A percentile compares a stretch with the other conserved stretches of the same genome.
These are phyloP conservation scores for Agapornis roseicollis DNA, from an alignment of 2,113 vertebrate species.

Conservation along the genomic window DNA sequence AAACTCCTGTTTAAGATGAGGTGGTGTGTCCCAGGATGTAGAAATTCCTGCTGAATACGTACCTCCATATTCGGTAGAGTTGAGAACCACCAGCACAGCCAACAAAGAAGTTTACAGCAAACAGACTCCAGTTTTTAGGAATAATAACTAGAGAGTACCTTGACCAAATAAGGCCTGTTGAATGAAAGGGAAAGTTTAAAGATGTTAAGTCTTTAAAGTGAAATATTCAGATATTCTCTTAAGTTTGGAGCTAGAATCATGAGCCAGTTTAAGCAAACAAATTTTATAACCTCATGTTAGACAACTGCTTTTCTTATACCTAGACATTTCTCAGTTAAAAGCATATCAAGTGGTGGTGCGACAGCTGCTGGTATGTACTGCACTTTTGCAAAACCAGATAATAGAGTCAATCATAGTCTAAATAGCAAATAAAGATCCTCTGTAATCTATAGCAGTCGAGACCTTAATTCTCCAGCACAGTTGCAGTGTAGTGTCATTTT, in stretches of 20 bases:
- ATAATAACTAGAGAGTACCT: conserved; percentile 98
- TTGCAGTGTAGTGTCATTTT: not conserved
- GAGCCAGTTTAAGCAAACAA: not conserved
- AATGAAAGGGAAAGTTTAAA: not conserved
- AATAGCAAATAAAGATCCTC: not conserved
- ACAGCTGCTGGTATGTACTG: not conserved
- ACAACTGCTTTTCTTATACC: not conserved
- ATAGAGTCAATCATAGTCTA: not conserved
- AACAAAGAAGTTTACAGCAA: conserved; percentile 96
- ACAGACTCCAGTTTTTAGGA: conserved; percentile 97
- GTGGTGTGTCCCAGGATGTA: not conserved
- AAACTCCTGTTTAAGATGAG: not conserved
- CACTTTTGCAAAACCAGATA: not conserved
- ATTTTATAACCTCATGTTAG: not conserved
- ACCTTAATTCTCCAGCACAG: not conserved
- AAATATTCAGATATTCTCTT: not conserved
- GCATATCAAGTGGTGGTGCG: not conserved
- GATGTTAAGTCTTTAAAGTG: not conserved
- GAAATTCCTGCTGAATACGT: conserved; percentile 31
- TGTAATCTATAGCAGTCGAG: not conserved
- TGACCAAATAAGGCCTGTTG: conserved; percentile 94
- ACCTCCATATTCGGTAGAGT: conserved; percentile 95
- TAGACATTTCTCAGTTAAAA: not conserved
- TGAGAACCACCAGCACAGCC: conserved; percentile 89
- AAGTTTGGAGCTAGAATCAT: not conserved